Evolutionary conservation across 2,888 invertebrate species (phyloP).

Genomic region (Saturnia pavonia): DNA sequence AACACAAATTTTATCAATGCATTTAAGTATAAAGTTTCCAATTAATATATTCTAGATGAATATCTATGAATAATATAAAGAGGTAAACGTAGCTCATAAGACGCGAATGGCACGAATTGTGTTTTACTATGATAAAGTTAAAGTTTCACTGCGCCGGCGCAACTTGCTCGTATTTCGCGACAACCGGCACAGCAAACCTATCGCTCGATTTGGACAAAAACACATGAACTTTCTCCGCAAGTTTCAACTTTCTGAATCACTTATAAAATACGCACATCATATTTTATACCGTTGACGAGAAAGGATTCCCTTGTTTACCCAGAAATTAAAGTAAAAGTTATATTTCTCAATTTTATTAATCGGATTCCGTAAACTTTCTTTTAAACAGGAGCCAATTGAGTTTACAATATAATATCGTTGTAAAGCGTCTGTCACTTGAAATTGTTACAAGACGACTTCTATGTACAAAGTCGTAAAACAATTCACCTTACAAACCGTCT

Average conservation of each 20-base stretch:
- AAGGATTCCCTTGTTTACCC: background rate
- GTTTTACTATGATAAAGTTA: constrained; percentile 35
- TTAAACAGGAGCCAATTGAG: background rate
- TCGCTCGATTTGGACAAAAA: constrained; percentile 54
- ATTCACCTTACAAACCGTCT: background rate
- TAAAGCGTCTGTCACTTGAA: background rate
- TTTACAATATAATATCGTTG: background rate
- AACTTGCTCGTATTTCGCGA: constrained; percentile 35
- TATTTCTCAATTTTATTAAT: background rate
- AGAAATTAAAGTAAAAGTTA: background rate
- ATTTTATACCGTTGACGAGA: constrained; percentile 3
- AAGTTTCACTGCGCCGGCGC: constrained; percentile 44
- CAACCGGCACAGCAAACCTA: constrained; percentile 38
- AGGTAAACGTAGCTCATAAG: background rate
- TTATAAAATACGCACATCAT: background rate
- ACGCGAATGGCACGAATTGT: background rate
- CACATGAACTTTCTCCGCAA: constrained; percentile 52
- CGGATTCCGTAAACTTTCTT: background rate
- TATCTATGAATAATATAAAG: background rate
- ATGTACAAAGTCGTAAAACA: background rate
- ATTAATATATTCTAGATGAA: too few species aligned
- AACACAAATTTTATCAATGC: background rate
- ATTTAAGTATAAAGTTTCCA: too few species aligned
- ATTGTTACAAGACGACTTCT: background rate
- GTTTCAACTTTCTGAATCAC: constrained; percentile 23